phyloP scores from a whole-genome alignment of 2,888 invertebrate species.

The Unio pictorum region DNA sequence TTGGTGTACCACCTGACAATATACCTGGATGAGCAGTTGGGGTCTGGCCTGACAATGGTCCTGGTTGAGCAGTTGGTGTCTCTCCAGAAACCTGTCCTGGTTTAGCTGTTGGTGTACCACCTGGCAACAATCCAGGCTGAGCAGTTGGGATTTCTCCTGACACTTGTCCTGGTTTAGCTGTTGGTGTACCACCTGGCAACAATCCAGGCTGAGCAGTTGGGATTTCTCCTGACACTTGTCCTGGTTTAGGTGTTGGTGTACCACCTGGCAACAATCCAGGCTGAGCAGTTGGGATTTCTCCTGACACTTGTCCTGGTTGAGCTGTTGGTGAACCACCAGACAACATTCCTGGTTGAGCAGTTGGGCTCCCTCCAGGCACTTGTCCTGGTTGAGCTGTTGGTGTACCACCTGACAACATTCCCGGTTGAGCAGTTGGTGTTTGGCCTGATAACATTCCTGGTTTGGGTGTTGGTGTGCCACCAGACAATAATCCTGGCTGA shows the following conservation, averaged over 20 bases:
- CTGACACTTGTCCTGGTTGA: conserved; percentile 17
- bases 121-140: not conserved
- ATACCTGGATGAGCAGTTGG: not conserved
- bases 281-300: conserved; percentile 9
- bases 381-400: conserved; percentile 13
- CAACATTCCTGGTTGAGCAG: conserved; percentile 12
- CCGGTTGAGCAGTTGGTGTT: conserved; percentile 25
- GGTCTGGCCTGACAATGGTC: conserved; percentile 9
- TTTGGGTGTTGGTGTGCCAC: conserved; percentile 17
- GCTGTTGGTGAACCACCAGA: conserved; percentile 11
- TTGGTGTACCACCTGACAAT: conserved; percentile 5
- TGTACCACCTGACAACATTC: not conserved
- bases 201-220: conserved; percentile 8
- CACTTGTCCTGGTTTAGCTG: conserved; percentile 2
- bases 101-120: conserved; percentile 17
- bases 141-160: conserved; percentile 2
- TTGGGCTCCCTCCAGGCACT: conserved; percentile 6
- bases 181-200: conserved; percentile 11
- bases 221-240: conserved; percentile 12
- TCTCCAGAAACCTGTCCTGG: conserved; percentile 16
- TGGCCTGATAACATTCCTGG: conserved; percentile 6
- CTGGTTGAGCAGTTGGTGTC: conserved; percentile 16
- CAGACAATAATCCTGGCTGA: conserved; percentile 2
- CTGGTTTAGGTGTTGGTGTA: conserved; percentile 5
- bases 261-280: too few species aligned